A percentile compares a stretch with the other conserved stretches of the same genome.
These are phyloP conservation scores for Drosophila dives DNA, from an alignment of 2,888 invertebrate genomes.

Conservation along the genomic window DNA sequence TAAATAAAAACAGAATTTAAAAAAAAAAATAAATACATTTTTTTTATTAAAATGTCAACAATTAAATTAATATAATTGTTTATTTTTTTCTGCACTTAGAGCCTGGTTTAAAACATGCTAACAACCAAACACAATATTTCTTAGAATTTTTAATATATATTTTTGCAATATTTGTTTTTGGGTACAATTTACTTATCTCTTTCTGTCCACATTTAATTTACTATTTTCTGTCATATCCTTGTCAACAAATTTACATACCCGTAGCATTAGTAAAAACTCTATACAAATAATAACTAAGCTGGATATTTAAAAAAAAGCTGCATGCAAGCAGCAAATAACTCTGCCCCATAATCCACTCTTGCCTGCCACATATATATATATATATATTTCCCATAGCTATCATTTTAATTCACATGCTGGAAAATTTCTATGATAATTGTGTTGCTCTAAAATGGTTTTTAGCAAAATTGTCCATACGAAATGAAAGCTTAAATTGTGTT, in stretches of 20 bases:
- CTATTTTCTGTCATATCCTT: background rate
- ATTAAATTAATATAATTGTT: background rate
- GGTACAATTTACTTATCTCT: background rate
- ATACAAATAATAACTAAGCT: background rate
- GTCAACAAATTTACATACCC: background rate
- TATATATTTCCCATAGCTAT: background rate
- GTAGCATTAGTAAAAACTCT: background rate
- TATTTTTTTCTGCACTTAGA: background rate
- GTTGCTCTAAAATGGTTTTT: conserved; percentile 13
- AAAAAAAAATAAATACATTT: background rate
- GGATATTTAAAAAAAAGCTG: background rate
- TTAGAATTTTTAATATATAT: background rate
- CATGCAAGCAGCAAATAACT: background rate
- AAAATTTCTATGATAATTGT: conserved; percentile 11
- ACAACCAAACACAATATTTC: background rate
- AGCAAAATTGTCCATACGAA: conserved; percentile 8
- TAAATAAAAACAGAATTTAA: background rate
- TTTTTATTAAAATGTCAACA: background rate
- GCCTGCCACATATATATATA: too few species aligned
- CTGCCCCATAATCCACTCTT: conserved; percentile 1
- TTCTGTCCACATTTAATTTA: background rate
- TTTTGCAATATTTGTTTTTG: background rate
- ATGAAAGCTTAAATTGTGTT: conserved; percentile 20
- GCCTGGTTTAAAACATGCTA: background rate
- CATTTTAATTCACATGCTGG: conserved; percentile 8